Evolutionary conservation across 2,113 vertebrate species (phyloP).

Genomic region (Gambusia affinis): DNA sequence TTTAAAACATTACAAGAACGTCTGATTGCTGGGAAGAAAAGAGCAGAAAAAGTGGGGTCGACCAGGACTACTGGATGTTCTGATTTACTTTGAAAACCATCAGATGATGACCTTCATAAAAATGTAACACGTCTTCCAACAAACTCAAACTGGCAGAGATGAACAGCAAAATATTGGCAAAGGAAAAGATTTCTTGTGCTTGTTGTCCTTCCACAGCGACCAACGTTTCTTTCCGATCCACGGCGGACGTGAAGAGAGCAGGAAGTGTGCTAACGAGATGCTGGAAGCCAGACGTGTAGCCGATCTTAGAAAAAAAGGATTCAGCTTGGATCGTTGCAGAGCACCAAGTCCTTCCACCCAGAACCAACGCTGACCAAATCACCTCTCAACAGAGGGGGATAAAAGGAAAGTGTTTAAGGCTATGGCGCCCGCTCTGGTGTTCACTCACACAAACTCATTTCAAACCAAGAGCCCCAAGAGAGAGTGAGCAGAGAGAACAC

Average conservation of each 20-base stretch:
- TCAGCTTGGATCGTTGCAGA: background rate
- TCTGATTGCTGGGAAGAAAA: too few relatives aligned
- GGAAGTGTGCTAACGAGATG: background rate
- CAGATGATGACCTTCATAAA: too few relatives aligned
- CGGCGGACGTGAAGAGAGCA: background rate
- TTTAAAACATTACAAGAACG: background rate
- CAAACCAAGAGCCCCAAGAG: conserved; percentile 37
- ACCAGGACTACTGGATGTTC: too few relatives aligned
- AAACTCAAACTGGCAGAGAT: background rate
- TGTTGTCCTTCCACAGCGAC: background rate
- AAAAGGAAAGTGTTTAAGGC: background rate
- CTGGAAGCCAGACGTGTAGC: background rate
- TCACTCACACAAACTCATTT: background rate
- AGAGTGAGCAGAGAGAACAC: conserved; percentile 22
- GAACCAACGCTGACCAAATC: background rate
- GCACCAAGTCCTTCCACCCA: background rate
- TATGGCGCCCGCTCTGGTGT: background rate
- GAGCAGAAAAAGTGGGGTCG: too few relatives aligned
- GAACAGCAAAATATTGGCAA: background rate
- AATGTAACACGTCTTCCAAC: too few relatives aligned
- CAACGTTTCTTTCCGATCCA: background rate
- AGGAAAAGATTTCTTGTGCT: background rate
- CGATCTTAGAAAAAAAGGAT: background rate
- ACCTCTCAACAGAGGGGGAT: background rate
- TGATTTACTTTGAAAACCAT: too few relatives aligned